Evolutionary conservation across 2,797 vertebrate genomes (phyloP).

Genomic region (Phalloptychus januarius): DNA sequence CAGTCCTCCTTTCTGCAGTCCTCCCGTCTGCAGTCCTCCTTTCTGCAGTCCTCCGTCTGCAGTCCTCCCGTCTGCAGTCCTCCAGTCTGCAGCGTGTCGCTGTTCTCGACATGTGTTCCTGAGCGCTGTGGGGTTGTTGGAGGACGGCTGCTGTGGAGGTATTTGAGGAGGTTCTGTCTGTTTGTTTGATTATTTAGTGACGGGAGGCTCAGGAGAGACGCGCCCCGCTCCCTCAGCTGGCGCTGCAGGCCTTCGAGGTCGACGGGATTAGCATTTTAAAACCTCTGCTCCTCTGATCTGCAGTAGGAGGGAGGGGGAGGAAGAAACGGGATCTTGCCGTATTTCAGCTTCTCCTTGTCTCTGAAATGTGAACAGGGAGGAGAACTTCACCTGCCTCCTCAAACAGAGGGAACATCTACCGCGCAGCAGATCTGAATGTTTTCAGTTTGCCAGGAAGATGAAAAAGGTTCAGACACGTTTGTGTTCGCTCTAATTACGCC

Average conservation of each 20-base stretch:
- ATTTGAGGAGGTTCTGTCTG: slow-evolving; percentile 39
- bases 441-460: neutral
- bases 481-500: neutral
- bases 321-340: slow-evolving; percentile 25
- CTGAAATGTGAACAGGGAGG: slow-evolving; percentile 20
- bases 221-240: slow-evolving; percentile 39
- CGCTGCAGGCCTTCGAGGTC: slow-evolving; percentile 66
- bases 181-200: slow-evolving; percentile 66
- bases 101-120: slow-evolving; percentile 3
- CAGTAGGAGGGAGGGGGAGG: slow-evolving; percentile 26
- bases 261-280: slow-evolving; percentile 65
- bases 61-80: too few species aligned
- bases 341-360: slow-evolving; percentile 33
- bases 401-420: slow-evolving; percentile 5
- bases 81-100: slow-evolving; percentile 2
- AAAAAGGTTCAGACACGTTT: neutral
- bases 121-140: slow-evolving; percentile 14
- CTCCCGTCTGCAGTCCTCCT: slow-evolving; percentile 6
- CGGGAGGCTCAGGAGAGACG: slow-evolving; percentile 59
- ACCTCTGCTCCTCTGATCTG: slow-evolving; percentile 46
- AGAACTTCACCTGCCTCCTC: slow-evolving; percentile 36
- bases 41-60: slow-evolving; percentile 17
- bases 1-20: too few species aligned
- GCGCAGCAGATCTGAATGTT: neutral
- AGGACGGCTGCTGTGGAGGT: slow-evolving; percentile 28